Evolutionary conservation across 2,113 vertebrate species (phyloP).

Genomic region (Solea solea): DNA sequence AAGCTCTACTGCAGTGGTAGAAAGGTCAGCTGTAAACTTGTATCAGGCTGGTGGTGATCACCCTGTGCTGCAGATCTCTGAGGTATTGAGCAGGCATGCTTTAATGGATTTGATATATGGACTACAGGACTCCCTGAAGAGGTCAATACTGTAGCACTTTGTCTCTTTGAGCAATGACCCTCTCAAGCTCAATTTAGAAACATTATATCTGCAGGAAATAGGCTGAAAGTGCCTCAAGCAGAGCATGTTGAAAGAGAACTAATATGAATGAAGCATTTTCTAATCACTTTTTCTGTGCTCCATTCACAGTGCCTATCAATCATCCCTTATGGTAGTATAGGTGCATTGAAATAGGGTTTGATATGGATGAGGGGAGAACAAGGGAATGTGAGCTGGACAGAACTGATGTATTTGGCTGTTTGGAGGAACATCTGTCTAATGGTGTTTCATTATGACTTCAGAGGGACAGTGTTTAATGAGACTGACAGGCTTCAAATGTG

Average conservation of each 20-base stretch:
- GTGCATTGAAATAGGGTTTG: constrained; percentile 54
- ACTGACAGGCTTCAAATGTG: constrained; percentile 57
- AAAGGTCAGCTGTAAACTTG: constrained; percentile 84
- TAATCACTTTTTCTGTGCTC: constrained; percentile 67
- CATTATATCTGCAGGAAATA: constrained; percentile 81
- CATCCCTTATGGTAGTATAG: constrained; percentile 50
- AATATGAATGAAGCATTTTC: constrained; percentile 73
- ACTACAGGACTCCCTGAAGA: constrained; percentile 80
- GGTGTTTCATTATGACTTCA: constrained; percentile 52
- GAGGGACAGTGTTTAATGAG: constrained; percentile 47
- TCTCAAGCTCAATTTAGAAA: constrained; percentile 80
- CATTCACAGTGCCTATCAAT: constrained; percentile 64
- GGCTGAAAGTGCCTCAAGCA: constrained; percentile 72
- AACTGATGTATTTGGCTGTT: constrained; percentile 42
- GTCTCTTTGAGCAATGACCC: constrained; percentile 81
- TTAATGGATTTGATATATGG: constrained; percentile 82
- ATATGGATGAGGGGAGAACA: constrained; percentile 50
- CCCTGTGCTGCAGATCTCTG: constrained; percentile 81
- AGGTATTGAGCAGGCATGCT: constrained; percentile 81
- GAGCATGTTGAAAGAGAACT: constrained; percentile 56
- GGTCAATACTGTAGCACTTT: constrained; percentile 82
- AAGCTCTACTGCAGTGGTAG: constrained; percentile 74
- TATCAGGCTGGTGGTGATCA: constrained; percentile 84
- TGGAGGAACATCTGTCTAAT: constrained; percentile 46
- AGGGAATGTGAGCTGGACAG: constrained; percentile 43